Evolutionary conservation across 2,888 invertebrate genomes (phyloP), one percentile per base, ranked within the genome.

Genomic region (Coecobrya sp.): DNA sequence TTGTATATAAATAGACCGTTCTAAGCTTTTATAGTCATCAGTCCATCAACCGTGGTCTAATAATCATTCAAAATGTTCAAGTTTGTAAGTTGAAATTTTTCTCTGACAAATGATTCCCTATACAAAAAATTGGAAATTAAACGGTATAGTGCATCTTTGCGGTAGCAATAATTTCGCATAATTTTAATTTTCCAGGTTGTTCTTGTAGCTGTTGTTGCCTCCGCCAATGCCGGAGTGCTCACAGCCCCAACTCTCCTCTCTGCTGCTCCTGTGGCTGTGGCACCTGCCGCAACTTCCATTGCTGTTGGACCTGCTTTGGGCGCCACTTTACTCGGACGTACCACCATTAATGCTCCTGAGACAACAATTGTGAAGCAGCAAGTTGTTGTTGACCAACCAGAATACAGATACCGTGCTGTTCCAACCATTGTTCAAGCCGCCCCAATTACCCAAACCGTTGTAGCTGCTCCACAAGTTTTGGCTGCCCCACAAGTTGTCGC

Each of bases 311-410:
- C 95, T 81, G 93, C 94, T 68, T 89, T 95, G 73, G 94, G 95
- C 45, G 95, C 95, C n/a, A 95, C 95, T 30, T 95, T 95, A 27
- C 85, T 95, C 30, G 95, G 95, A 79, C 95, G 94, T 92, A 95
- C 95, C n/a, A 94, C 95, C 36, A 93, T 95, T 82, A 95, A 95
- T 55, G 95, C 95, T 13, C 94, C 95, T n/a, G 95, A 95, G 93
- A 95, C 95, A 22, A 95, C 94, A 42, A 95, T 95, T 45, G 95
- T 95, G 86, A 95, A 95, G 90, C 95, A 95, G 94, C 95, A 95
- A 27, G 95, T 95, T 93, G 95, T 95, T 52, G 94, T 95, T 81
- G 95, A 95, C 70, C 95, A 95, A 93, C 95, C 95, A 65, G 95
- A 95, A 86, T 94, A 95, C 91, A 94, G 94, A 65, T 94, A 93